Conservation (phyloP, 2,113 vertebrate species). For the Leucoraja erinaceus region DNA sequence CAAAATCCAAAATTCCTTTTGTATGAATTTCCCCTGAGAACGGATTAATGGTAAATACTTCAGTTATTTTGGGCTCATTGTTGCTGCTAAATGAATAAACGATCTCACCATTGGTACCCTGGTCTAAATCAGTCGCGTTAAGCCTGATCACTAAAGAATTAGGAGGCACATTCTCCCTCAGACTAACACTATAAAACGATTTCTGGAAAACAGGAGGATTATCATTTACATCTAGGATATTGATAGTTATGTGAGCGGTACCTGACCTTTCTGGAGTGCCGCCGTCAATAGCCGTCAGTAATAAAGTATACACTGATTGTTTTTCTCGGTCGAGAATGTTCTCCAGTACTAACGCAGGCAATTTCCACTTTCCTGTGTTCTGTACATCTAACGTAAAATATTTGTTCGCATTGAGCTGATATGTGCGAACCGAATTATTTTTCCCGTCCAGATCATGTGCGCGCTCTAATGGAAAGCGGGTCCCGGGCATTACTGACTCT, state of each 20-base stretch:
- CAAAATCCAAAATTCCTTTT: conserved; percentile 46
- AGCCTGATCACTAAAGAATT: conserved; percentile 68
- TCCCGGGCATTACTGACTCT: conserved; percentile 60
- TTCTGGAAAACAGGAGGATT: conserved; percentile 61
- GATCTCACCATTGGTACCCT: conserved; percentile 47
- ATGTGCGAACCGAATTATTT: conserved; percentile 42
- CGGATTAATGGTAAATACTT: background rate
- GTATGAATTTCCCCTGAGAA: conserved; percentile 50
- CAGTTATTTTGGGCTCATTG: background rate
- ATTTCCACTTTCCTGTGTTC: background rate
- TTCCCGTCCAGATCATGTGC: conserved; percentile 62
- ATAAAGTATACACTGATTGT: conserved; percentile 60
- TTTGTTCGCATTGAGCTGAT: background rate
- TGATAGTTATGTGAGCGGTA: conserved; percentile 44
- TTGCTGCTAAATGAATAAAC: conserved; percentile 41
- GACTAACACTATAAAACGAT: conserved; percentile 65
- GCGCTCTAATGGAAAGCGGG: conserved; percentile 59
- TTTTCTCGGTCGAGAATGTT: conserved; percentile 64
- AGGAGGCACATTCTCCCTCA: conserved; percentile 65
- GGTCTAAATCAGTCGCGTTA: conserved; percentile 73
- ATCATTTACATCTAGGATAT: conserved; percentile 49
- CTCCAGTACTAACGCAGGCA: conserved; percentile 53
- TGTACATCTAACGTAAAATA: background rate
- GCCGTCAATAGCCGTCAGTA: conserved; percentile 62
- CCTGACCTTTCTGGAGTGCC: conserved; percentile 52